phyloP scores from a whole-genome alignment of 2,888 invertebrate genomes.

The Drosophila neutralis region DNA sequence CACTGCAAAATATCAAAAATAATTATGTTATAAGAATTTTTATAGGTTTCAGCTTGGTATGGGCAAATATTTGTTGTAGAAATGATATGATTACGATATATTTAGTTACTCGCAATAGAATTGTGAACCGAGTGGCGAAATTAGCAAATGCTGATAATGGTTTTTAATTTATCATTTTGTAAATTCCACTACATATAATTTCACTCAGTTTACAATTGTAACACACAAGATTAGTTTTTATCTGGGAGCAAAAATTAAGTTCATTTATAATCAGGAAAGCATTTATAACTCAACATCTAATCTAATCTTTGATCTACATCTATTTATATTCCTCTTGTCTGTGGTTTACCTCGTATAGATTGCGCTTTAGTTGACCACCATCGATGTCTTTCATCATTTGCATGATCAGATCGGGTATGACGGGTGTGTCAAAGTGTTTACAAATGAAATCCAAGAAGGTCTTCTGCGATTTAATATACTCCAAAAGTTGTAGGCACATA shows the following conservation, averaged over 20 bases:
- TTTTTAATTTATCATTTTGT: not conserved
- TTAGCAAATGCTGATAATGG: not conserved
- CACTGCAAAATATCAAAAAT: conserved; percentile 87
- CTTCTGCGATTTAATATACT: conserved; percentile 94
- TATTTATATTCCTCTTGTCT: not conserved
- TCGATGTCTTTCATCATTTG: conserved; percentile 94
- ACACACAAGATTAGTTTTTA: too few relatives aligned
- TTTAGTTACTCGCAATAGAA: not conserved
- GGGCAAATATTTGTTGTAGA: not conserved
- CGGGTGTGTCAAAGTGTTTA: conserved; percentile 96
- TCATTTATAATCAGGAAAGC: too few relatives aligned
- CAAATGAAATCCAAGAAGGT: conserved; percentile 94
- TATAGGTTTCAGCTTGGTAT: not conserved
- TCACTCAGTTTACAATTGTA: not conserved
- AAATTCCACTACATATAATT: not conserved
- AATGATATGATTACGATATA: not conserved
- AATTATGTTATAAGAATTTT: not conserved
- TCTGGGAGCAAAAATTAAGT: too few relatives aligned
- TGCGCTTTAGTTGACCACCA: conserved; percentile 89
- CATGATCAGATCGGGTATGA: conserved; percentile 96
- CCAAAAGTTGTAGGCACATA: conserved; percentile 95
- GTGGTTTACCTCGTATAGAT: conserved; percentile 88
- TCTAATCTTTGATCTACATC: not conserved
- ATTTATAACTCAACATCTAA: not conserved
- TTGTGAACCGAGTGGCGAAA: not conserved